A percentile compares a stretch with the other conserved stretches of the same genome.
phyloP scores from a whole-genome alignment of 2,113 vertebrate genomes.

The Cardinalis cardinalis region DNA sequence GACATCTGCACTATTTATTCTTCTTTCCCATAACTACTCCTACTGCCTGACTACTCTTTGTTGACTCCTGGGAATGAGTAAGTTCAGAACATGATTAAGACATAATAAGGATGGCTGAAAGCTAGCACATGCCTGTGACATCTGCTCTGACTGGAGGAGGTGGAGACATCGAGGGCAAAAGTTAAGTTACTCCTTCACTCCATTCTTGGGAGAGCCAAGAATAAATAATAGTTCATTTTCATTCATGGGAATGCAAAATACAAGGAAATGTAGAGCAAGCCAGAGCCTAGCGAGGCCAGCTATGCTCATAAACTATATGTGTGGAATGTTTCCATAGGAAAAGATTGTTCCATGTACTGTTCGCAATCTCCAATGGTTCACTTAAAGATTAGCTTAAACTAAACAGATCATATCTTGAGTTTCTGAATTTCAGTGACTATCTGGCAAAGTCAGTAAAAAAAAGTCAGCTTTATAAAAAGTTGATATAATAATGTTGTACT shows the following conservation, averaged over 20 bases:
- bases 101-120: not conserved
- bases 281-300: not conserved
- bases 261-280: not conserved
- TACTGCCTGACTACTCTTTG: not conserved
- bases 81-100: slow-evolving; percentile 18
- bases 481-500: not conserved
- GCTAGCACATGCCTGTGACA: not conserved
- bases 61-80: not conserved
- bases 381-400: not conserved
- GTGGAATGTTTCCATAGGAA: not conserved
- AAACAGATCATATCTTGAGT: not conserved
- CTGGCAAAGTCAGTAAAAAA: not conserved
- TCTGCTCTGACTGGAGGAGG: slow-evolving; percentile 16
- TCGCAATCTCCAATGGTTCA: not conserved
- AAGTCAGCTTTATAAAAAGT: not conserved
- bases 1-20: slow-evolving; percentile 29
- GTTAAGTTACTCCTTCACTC: slow-evolving; percentile 7
- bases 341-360: not conserved
- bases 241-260: slow-evolving; percentile 18
- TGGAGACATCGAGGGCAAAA: not conserved
- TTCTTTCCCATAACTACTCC: slow-evolving; percentile 25
- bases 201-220: not conserved
- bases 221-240: not conserved
- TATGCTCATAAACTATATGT: not conserved
- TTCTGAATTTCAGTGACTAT: not conserved